Evolutionary conservation across 1,140 invertebrate genomes (phyloP), one percentile per base, ranked within the genome.

Genomic region (Prorops nasuta): DNA sequence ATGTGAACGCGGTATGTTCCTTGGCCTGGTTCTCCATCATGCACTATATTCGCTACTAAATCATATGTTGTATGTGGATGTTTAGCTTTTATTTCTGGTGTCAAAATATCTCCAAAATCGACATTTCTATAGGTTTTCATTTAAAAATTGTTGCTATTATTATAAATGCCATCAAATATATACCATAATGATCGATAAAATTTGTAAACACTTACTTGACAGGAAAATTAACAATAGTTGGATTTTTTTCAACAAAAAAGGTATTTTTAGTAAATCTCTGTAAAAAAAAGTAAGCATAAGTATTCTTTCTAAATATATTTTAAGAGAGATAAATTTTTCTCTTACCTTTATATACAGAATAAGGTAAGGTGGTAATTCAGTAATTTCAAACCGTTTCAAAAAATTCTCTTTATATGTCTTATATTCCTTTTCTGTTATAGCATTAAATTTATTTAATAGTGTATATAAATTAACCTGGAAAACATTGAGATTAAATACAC

Each of bases 341-440:
- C 21, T 74, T 65, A 86, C 84, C 80, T 97, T 96, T 37, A 98
- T 96, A 59, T 96, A 98, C 40, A 99, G 76, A 64, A 99, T 98
- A 12, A 99, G 83, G 78, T 95, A 99, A n/a, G 94, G 94, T 9
- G 97, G 97, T 37, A 99, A 79, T 63, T 88, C 81, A 0, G 91
- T 94, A 19, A 99, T 90, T 79, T 98, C 93, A 79, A 98, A 99
- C 62, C 92, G 82, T 69, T 98, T 99, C 78, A 99, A 80, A 66
- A 95, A 95, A 68, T 97, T 98, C 69, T 99, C 97, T 72, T 99
- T 99, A 71, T 98, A 98, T 0, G 96, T 99, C 80, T 98, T 98
- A 72, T 98, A 98, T 73, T 99, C 98, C 73, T 98, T 98, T 66
- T 98, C 95, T 16, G 84, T 83, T 41, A 90, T 83, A 2, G 96